Conservation (phyloP, 2,797 vertebrate genomes). For the Phalanger gymnotis region DNA sequence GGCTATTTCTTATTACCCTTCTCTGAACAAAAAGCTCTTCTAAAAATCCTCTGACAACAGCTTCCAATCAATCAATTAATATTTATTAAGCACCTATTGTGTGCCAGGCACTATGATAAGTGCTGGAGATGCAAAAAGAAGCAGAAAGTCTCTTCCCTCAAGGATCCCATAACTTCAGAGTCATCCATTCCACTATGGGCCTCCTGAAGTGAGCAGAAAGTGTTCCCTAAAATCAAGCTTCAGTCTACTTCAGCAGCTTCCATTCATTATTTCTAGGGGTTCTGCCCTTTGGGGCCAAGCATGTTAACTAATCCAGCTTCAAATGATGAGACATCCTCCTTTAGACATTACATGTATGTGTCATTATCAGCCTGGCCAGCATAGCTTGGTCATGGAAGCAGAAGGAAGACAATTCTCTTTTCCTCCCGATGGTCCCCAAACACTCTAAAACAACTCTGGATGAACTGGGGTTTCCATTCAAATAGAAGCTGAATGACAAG, state of each 20-base stretch:
- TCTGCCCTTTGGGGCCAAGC: not conserved
- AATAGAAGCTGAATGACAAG: not conserved
- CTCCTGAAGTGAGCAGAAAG: not conserved
- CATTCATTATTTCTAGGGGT: not conserved
- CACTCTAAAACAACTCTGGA: not conserved
- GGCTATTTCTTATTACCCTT: not conserved
- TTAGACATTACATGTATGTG: not conserved
- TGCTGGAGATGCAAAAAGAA: not conserved
- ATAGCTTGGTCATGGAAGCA: not conserved
- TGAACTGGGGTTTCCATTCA: not conserved
- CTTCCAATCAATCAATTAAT: not conserved
- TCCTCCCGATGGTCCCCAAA: not conserved
- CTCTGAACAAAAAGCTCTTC: not conserved
- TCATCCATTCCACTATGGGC: not conserved
- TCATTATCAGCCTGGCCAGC: not conserved
- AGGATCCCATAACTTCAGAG: not conserved
- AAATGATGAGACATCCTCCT: not conserved
- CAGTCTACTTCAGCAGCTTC: not conserved
- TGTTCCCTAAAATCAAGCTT: not conserved
- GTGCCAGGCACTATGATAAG: not conserved
- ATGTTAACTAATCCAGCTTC: not conserved
- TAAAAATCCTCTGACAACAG: not conserved
- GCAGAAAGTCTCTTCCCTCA: not conserved
- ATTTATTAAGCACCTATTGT: not conserved
- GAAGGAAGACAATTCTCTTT: not conserved